Base-by-base conservation (phyloP, 2,888 invertebrate genomes). In the Pardosa pseudoannulata region DNA sequence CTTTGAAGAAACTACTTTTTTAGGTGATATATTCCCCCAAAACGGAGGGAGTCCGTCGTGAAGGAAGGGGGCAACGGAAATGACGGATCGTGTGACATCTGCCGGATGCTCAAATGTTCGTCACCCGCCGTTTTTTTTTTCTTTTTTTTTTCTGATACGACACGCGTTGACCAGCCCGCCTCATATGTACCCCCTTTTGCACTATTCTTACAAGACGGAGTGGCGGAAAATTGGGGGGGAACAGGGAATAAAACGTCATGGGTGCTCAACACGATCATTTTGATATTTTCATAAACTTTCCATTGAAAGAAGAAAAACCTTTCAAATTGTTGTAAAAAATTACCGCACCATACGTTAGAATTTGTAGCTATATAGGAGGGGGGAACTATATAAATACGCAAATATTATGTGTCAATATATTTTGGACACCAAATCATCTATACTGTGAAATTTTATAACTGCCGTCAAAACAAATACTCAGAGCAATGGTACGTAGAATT, bases 11-110 rank as follows among this genome's bases (percentile, higher is more conserved):
- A 32, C 6, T 32, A 9, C 67, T 67, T 67, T 67, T 67, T 67
- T 67, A 19, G 16, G n/a, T 1, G 23, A 23, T 2, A 56, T 23
- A 23, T n/a, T 56, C n/a, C n/a, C 36, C 67, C 13, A 32, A 67
- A 65, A 67, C n/a, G 67, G 62, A 67, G 65, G 32, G 32, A 31
- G 27, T 67, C 23, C 19, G 41, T 39, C 41, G 41, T 16, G 19
- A 13, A 70, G 46, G 64, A 36, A 36, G 64, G 50, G 56, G 70
- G 78, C 78, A 73, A 85, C 83, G 83, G 83, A 85, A 85, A 85
- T 85, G 83, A 85, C 83, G 78, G 83, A 85, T 85, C 83, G 73
- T 65, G 78, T 78, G 83, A 85, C 83, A 85, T 85, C 83, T 78
- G 78, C 78, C 83, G 82, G 82, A 83, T 83, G 82, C 82, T 64